Evolutionary conservation across 2,797 vertebrate genomes (phyloP).

Genomic region (Serranus cabrilla): DNA sequence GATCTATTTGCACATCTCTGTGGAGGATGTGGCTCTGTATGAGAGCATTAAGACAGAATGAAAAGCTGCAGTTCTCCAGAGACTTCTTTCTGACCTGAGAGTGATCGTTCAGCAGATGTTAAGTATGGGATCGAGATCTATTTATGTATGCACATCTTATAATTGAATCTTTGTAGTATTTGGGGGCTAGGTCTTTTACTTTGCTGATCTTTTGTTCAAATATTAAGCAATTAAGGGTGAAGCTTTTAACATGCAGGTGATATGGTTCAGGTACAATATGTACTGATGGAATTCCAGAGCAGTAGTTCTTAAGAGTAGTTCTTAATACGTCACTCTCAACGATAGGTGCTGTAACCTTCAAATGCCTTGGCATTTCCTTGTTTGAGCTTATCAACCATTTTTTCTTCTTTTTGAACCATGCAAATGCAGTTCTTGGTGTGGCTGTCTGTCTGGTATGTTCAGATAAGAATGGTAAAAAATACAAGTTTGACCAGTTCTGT

Average conservation of each 20-base stretch:
- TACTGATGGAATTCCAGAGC: background rate
- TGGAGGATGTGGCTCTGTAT: background rate
- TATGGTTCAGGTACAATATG: background rate
- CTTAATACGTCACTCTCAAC: background rate
- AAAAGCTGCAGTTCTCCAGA: constrained; percentile 1
- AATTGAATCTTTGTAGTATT: background rate
- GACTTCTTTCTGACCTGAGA: background rate
- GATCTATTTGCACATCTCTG: constrained; percentile 29
- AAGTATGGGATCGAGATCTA: background rate
- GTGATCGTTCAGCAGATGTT: background rate
- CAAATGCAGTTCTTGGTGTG: background rate
- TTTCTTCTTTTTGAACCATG: background rate
- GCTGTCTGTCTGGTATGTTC: background rate
- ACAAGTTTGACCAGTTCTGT: constrained; percentile 25
- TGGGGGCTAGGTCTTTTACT: background rate
- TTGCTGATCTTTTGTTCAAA: background rate
- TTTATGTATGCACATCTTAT: background rate
- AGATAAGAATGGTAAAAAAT: constrained; percentile 14
- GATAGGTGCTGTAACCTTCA: background rate
- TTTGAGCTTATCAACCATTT: background rate
- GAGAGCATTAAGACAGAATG: constrained; percentile 5
- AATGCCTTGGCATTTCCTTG: background rate
- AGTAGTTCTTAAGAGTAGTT: background rate
- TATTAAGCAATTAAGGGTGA: background rate
- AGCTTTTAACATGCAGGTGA: background rate